A percentile compares a stretch with the other conserved stretches of the same genome.
Conservation (phyloP, 2,113 vertebrate genomes). For the Etheostoma cragini region DNA sequence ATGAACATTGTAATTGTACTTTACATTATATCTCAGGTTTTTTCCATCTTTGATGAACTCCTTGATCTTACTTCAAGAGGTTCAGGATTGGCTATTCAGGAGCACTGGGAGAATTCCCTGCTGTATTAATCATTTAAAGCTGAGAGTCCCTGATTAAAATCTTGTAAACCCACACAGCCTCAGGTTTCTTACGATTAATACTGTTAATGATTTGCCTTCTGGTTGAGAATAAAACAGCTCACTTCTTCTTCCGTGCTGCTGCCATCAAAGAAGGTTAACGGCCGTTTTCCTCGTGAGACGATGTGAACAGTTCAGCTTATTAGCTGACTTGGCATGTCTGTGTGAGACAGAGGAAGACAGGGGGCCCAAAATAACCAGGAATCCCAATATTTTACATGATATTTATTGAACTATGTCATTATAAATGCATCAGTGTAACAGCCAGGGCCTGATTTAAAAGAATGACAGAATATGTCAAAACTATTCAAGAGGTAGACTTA, state of each 20-base stretch:
- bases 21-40: not conserved
- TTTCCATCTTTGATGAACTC: slow-evolving; percentile 1
- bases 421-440: slow-evolving; percentile 40
- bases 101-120: not conserved
- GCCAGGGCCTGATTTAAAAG: slow-evolving; percentile 24
- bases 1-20: not conserved
- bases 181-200: slow-evolving; percentile 63
- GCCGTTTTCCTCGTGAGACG: not conserved
- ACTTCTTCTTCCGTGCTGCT: slow-evolving; percentile 49
- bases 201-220: slow-evolving; percentile 65
- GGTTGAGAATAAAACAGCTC: slow-evolving; percentile 42
- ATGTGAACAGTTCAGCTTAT: not conserved
- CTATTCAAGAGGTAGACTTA: slow-evolving; percentile 37
- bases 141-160: slow-evolving; percentile 53
- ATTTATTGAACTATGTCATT: slow-evolving; percentile 49
- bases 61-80: slow-evolving; percentile 20
- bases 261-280: not conserved
- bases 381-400: not conserved
- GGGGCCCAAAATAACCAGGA: not conserved
- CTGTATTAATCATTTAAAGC: slow-evolving; percentile 65
- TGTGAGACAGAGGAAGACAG: not conserved
- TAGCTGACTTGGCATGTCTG: not conserved
- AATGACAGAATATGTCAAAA: slow-evolving; percentile 15
- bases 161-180: slow-evolving; percentile 34
- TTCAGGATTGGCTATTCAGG: not conserved